phyloP scores from a whole-genome alignment of 2,888 invertebrate species.

The Lycophotia porphyrea region DNA sequence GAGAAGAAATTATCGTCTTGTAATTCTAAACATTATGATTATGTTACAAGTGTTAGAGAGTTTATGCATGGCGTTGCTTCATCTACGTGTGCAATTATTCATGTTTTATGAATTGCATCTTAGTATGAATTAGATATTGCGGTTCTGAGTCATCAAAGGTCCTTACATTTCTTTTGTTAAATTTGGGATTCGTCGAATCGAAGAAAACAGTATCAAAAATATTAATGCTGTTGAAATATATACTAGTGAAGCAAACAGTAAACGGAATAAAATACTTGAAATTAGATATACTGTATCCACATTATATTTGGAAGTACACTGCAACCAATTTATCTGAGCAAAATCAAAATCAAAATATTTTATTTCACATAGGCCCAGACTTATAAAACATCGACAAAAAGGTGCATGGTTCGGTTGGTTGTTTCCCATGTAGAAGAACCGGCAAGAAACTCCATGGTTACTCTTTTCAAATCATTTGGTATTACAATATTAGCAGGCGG shows the following conservation, averaged over 20 bases:
- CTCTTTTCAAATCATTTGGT: too few relatives aligned
- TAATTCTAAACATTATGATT: slow-evolving; percentile 28
- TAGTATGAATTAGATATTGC: neutral
- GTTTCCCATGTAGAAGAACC: too few relatives aligned
- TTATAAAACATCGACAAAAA: too few relatives aligned
- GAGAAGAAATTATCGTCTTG: slow-evolving; percentile 36
- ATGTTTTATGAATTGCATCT: slow-evolving; percentile 9
- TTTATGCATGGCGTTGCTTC: slow-evolving; percentile 3
- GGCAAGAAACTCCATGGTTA: too few relatives aligned
- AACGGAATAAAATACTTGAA: neutral
- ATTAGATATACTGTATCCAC: neutral
- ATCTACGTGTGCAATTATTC: slow-evolving; percentile 5
- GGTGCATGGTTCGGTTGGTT: too few relatives aligned
- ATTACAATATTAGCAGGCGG: too few relatives aligned
- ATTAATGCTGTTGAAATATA: neutral
- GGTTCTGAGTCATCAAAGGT: neutral
- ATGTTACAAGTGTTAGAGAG: slow-evolving; percentile 26
- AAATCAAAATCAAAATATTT: too few relatives aligned
- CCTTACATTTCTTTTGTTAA: neutral
- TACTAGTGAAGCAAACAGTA: neutral
- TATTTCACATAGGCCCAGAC: too few relatives aligned
- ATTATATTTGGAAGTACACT: neutral
- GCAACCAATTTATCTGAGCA: too few relatives aligned
- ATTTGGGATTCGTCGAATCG: neutral
- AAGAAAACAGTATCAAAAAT: neutral